Evolutionary conservation across 2,113 vertebrate genomes (phyloP).

Genomic region (Gasterosteus nipponicus): DNA sequence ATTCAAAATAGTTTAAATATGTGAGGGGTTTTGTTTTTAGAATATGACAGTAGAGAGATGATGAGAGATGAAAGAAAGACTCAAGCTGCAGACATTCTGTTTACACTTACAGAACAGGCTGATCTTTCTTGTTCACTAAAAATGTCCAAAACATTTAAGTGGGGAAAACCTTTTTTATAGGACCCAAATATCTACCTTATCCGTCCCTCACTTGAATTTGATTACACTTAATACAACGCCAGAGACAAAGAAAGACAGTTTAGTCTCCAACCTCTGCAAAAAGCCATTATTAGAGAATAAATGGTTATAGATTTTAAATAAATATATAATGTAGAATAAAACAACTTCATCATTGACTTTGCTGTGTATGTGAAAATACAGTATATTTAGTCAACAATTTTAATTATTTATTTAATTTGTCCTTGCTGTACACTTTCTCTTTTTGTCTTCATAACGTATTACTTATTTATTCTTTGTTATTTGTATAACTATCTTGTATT

Average conservation of each 20-base stretch:
- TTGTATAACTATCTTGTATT: background rate
- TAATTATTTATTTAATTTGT: background rate
- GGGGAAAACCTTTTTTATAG: background rate
- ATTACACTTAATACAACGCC: background rate
- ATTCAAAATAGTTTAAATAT: background rate
- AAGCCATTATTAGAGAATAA: background rate
- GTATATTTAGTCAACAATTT: background rate
- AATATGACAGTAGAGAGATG: background rate
- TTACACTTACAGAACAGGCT: background rate
- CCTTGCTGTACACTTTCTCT: background rate
- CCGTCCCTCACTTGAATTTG: background rate
- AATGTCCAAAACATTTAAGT: background rate
- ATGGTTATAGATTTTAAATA: background rate
- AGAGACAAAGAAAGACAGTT: background rate
- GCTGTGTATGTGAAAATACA: background rate
- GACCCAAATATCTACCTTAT: background rate
- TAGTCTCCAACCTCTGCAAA: background rate
- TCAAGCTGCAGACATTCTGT: background rate
- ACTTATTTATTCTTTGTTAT: background rate
- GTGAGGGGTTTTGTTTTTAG: constrained; percentile 4
- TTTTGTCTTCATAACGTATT: background rate
- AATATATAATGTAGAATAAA: background rate
- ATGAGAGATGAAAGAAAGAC: constrained; percentile 2
- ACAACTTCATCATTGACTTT: background rate
- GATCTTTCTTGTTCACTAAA: background rate